Evolutionary conservation across 2,113 vertebrate genomes (phyloP).

Genomic region (Cairina moschata): DNA sequence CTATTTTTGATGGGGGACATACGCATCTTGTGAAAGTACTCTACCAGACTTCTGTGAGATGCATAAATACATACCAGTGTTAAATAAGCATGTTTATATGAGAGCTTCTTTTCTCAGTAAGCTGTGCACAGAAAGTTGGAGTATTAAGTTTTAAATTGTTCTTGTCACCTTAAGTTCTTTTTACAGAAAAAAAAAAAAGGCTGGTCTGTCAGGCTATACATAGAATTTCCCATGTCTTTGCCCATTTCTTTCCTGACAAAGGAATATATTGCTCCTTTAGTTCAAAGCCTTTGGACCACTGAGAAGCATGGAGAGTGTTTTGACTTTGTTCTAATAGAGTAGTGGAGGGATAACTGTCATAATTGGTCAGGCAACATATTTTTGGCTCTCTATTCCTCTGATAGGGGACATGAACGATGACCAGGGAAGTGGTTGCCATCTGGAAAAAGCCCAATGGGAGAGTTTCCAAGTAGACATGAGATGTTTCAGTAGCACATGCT

Average conservation of each 20-base stretch:
- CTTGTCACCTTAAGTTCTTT: constrained; percentile 23
- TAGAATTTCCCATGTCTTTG: neutral
- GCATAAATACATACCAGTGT: neutral
- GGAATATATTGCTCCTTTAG: constrained; percentile 10
- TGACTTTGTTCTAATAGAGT: neutral
- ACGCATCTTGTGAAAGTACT: neutral
- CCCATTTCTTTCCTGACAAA: constrained; percentile 24
- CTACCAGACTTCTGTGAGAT: neutral
- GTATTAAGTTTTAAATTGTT: constrained; percentile 11
- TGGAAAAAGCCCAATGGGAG: constrained; percentile 44
- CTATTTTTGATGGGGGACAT: neutral
- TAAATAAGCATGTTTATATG: neutral
- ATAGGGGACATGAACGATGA: neutral
- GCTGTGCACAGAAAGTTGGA: neutral
- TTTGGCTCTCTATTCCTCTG: neutral
- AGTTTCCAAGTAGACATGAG: constrained; percentile 2
- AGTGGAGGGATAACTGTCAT: neutral
- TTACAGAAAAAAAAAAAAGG: constrained; percentile 10
- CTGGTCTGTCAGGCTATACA: neutral
- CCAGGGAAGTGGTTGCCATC: constrained; percentile 3
- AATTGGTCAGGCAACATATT: constrained; percentile 20
- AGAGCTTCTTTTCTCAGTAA: neutral
- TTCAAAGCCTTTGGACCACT: constrained; percentile 1
- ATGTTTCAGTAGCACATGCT: neutral
- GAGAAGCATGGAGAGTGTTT: neutral